Evolutionary conservation across 1,140 invertebrate species (phyloP), one percentile per base, ranked within the genome.

Genomic region (Bombus impatiens): DNA sequence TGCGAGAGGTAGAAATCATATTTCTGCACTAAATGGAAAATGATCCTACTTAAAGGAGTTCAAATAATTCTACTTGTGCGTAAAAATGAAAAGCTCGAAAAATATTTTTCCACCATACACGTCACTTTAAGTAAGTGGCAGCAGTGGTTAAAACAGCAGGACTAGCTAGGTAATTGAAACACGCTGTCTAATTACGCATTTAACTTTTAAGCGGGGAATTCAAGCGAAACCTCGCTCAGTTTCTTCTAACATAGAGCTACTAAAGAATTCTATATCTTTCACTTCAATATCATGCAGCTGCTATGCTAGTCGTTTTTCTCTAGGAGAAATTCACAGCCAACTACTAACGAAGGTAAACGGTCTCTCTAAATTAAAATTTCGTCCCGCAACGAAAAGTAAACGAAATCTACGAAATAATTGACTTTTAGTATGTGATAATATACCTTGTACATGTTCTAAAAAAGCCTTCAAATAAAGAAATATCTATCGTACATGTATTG

Each of bases 151-250:
- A 57, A 59, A 25, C 15, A n/a, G 2, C 28, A 62, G 15, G 15
- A 42, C 37, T n/a, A 5, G 47, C 47, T 10, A 3, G 37, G 28
- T 28, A 42, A 42, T 65, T 78, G 37, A 65, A 78, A 62, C 37
- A 62, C 37, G 53, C 13, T 25, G 57, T 65, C 53, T 62, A 78
- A 78, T 65, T 78, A 78, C 57, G 76, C 57, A 37, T 78, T 78
- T 65, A 62, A 65, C 42, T 42, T 78, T 65, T 77, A 59, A 77
- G 37, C 53, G 25, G 22, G 37, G 25, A 65, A 42, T 62, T 42
- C 35, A n/a, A 78, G 4, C 37, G 12, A 12, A 25, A 13, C 59
- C 25, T 9, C 25, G 4, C 15, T 12, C 37, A n/a, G 47, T 37
- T 77, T 13, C 15, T 40, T 62, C 22, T 75, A 28, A 32, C 32